Evolutionary conservation across 2,113 vertebrate species (phyloP), one percentile per base, ranked within the genome.

Genomic region (Montifringilla adamsi): DNA sequence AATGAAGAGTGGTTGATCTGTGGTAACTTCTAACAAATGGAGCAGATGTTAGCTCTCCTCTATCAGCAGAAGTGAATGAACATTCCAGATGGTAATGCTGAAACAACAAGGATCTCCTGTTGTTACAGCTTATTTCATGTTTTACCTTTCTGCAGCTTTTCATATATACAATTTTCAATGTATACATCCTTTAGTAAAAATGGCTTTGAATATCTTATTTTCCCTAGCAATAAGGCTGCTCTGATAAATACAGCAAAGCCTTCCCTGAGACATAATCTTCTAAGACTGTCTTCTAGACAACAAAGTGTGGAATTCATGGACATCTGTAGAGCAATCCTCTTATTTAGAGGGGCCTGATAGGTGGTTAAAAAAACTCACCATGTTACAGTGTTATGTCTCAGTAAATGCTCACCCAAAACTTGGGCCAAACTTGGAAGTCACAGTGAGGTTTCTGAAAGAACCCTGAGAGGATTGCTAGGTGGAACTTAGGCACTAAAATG

Each of bases 281-380:
- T 31, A 2, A 19, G 8, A 72, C 5, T 31, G 13, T 21, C 26
- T 49, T 49, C 13, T 62, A 74, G 26, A 15, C 17, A 63, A 41
- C 18, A 5, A 18, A 23, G 31, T 69, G 28, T 33, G 7, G 37
- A 73, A 33, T 35, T 66, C 19, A 19, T 0, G 0, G 5, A 5
- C 15, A 12, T 63, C 26, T 20, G 20, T 62, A 73, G 9, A n/a
- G 5, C 2, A 90, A 69, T 20, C 7, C 24, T 35, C 58, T 64
- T 64, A 20, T 15, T 11, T 33, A 24, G 22, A 75, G 27, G 13
- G 11, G 7, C 43, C 15, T 49, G 9, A 10, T 6, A 59, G 6
- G 19, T 31, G 31, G 9, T 35, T 59, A 6, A 55, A 82, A 69
- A 28, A 79, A 73, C 8, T 39, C 27, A 39, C n/a, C 6, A 11